phyloP scores from a whole-genome alignment of 2,888 invertebrate species.

The Chloroclysta siterata region DNA sequence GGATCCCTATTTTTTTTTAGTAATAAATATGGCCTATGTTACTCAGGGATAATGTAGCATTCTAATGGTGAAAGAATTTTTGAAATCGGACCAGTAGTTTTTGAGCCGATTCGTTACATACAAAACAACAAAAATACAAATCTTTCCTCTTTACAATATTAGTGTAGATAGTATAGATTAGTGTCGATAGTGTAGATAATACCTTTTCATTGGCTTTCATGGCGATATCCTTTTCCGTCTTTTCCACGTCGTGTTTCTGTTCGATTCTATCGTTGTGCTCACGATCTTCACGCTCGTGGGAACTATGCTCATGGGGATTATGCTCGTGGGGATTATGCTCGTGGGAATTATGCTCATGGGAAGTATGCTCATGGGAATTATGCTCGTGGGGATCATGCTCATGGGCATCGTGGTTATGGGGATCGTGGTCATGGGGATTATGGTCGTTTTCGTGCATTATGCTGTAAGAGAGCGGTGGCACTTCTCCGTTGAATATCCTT shows the following conservation, averaged over 20 bases:
- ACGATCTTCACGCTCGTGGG: constrained; percentile 16
- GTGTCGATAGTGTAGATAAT: too few species aligned
- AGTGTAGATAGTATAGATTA: too few species aligned
- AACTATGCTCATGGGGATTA: constrained; percentile 2
- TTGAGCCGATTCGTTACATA: too few species aligned
- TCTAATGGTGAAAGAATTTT: too few species aligned
- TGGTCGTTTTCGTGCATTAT: constrained; percentile 45
- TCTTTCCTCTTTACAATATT: too few species aligned
- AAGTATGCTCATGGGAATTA: constrained; percentile 15
- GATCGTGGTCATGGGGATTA: constrained; percentile 15
- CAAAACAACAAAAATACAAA: too few species aligned
- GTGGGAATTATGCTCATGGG: constrained; percentile 12
- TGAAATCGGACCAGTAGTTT: too few species aligned
- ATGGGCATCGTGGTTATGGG: constrained; percentile 10
- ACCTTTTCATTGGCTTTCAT: constrained; percentile 23
- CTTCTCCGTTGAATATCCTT: constrained; percentile 70
- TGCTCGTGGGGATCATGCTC: constrained; percentile 14
- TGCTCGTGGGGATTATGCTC: constrained; percentile 16
- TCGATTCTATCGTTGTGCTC: not conserved
- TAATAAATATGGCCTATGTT: too few species aligned
- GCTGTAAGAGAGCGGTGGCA: constrained; percentile 47
- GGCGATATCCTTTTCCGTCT: not conserved
- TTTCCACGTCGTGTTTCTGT: constrained; percentile 8
- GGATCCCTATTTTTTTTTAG: too few species aligned
- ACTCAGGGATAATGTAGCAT: too few species aligned